phyloP scores from a whole-genome alignment of 2,888 invertebrate species.

The Operophtera brumata region DNA sequence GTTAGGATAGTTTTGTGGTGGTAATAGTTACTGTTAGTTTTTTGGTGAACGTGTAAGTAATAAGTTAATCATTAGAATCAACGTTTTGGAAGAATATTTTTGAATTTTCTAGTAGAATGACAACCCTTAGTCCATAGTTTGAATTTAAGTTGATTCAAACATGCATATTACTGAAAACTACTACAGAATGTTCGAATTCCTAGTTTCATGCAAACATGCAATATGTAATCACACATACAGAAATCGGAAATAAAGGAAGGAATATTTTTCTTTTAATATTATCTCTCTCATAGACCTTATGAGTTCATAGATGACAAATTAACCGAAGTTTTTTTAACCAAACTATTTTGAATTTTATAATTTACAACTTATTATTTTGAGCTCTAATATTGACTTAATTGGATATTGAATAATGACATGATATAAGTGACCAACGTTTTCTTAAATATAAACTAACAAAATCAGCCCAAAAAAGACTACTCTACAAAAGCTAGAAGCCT shows the following conservation, averaged over 20 bases:
- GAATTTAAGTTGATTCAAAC: too few species aligned
- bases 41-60: not conserved
- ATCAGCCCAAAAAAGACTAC: slow-evolving; percentile 12
- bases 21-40: slow-evolving; percentile 1
- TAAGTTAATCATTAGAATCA: too few species aligned
- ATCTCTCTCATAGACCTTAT: too few species aligned
- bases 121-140: not conserved
- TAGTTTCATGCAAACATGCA: slow-evolving; percentile 8
- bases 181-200: too few species aligned
- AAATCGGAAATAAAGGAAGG: not conserved
- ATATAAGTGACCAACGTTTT: too few species aligned
- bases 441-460: not conserved
- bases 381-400: too few species aligned
- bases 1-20: slow-evolving; percentile 5
- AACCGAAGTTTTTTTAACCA: too few species aligned
- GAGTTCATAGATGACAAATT: too few species aligned
- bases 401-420: too few species aligned
- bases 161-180: too few species aligned
- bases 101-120: not conserved
- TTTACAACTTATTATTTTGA: not conserved
- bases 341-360: not conserved
- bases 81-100: too few species aligned
- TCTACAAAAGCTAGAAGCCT: slow-evolving; percentile 40
- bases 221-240: not conserved
- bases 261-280: not conserved